A percentile compares a stretch with the other conserved stretches of the same genome.
phyloP scores from a whole-genome alignment of 2,797 vertebrate species.

The Harpagifer antarcticus region DNA sequence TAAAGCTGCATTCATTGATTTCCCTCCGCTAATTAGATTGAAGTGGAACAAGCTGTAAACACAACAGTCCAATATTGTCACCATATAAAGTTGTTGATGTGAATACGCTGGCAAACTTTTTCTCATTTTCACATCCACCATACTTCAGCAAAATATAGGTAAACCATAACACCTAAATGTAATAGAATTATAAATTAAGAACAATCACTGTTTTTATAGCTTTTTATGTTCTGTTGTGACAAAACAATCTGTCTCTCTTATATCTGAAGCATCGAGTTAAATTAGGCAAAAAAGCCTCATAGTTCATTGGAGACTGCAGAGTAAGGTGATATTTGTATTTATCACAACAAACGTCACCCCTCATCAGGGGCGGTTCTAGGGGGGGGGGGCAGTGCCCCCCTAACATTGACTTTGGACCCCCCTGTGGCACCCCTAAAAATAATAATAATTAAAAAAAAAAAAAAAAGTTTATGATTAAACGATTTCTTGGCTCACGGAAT shows the following conservation, averaged over 20 bases:
- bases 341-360: neutral
- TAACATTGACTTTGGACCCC: too few species aligned
- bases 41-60: neutral
- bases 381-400: too few species aligned
- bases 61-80: neutral
- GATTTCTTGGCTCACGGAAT: too few species aligned
- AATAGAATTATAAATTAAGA: neutral
- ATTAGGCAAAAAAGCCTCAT: too few species aligned
- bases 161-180: neutral
- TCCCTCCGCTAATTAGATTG: neutral
- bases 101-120: neutral
- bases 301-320: neutral
- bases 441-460: too few species aligned
- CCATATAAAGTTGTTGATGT: neutral
- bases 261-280: neutral
- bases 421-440: too few species aligned
- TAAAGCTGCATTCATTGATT: slow-evolving; percentile 1
- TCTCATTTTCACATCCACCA: neutral
- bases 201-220: too few species aligned
- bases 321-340: neutral
- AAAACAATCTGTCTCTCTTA: neutral
- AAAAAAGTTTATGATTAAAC: too few species aligned
- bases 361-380: neutral
- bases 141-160: neutral
- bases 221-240: neutral